Base-by-base conservation (phyloP, 1,140 invertebrate genomes). In the Thereuonema tuberculata region DNA sequence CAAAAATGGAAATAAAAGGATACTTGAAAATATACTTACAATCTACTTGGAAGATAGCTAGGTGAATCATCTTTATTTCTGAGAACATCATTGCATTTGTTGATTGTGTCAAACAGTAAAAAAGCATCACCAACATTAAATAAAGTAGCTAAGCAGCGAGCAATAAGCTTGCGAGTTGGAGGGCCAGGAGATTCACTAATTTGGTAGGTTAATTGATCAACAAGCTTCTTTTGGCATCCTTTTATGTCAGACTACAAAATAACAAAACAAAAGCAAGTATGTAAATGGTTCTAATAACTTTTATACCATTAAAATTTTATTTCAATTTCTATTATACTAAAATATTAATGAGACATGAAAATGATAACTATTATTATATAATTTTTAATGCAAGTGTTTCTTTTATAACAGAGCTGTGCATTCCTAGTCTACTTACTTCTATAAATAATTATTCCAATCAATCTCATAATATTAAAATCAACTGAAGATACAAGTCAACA, bases 61-160 rank as follows among this genome's bases (percentile, higher is more conserved):
- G 93, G 90, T 2, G 93, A 96, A 71, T 99, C 95, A 79, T 99
- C 95, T 71, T 93, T 96, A 65, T 91, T 93, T 75, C 92, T 94
- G 20, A 98, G 78, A 64, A 96, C 88, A 71, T 98, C 95, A 78
- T 98, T 98, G 76, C 94, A 98, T 65, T 91, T 90, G 73, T 98
- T 98, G 50, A 99, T 92, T 2, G 93, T 96, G 66, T 97, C 90
- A 76, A 98, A 98, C 0, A 99, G 80, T 58, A 93, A 79, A 75
- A 94, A 97, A 52, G 95, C 94, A 75, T 99, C 95, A 0, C 95
- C 95, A 52, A 98, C 91, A 65, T 87, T 92, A 74, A 98, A 99
- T 29, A 99, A 76, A 3, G 91, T 94, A 0, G 94, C 92, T 46
- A 99, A 75, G 71, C 91, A 95, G 70, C 87, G 78, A 15, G 92